Percentiles rank a stretch among this genome's conserved stretches.
These are phyloP conservation scores for Drosophila mayaguana DNA, from an alignment of 2,888 invertebrate species.

Conservation along the genomic window DNA sequence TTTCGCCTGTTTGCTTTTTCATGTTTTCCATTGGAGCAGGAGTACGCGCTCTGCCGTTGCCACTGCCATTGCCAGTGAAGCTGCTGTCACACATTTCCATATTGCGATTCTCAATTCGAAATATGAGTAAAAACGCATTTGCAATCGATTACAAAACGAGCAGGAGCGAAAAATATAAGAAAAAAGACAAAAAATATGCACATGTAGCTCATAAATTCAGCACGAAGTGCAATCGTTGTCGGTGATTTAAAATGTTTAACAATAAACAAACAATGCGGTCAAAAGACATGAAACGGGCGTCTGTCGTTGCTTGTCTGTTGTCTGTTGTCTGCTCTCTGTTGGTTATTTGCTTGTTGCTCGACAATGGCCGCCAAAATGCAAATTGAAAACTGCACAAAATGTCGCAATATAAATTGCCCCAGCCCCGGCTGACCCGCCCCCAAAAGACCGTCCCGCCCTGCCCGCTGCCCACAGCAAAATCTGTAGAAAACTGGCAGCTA, in stretches of 20 bases:
- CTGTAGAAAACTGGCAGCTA: slow-evolving; percentile 4
- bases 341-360: slow-evolving; percentile 22
- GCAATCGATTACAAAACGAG: slow-evolving; percentile 26
- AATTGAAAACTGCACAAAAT: slow-evolving; percentile 55
- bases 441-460: neutral
- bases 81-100: slow-evolving; percentile 12
- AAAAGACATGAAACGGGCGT: slow-evolving; percentile 74
- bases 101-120: slow-evolving; percentile 17
- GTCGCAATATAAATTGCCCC: slow-evolving; percentile 53
- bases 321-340: slow-evolving; percentile 16
- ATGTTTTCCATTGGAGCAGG: neutral
- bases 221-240: slow-evolving; percentile 47
- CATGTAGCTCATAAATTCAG: slow-evolving; percentile 45
- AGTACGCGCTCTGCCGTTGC: neutral
- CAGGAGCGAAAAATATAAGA: slow-evolving; percentile 1
- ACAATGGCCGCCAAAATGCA: slow-evolving; percentile 61
- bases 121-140: slow-evolving; percentile 6
- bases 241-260: slow-evolving; percentile 75
- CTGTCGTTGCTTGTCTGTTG: slow-evolving; percentile 8
- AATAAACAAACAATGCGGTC: slow-evolving; percentile 77
- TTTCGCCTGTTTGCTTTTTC: neutral
- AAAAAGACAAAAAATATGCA: slow-evolving; percentile 1
- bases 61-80: no score
- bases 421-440: slow-evolving; percentile 13
- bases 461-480: neutral